These are phyloP conservation scores for Chaitophorus viminalis DNA, from an alignment of 2,888 invertebrate species.

Conservation along the genomic window DNA sequence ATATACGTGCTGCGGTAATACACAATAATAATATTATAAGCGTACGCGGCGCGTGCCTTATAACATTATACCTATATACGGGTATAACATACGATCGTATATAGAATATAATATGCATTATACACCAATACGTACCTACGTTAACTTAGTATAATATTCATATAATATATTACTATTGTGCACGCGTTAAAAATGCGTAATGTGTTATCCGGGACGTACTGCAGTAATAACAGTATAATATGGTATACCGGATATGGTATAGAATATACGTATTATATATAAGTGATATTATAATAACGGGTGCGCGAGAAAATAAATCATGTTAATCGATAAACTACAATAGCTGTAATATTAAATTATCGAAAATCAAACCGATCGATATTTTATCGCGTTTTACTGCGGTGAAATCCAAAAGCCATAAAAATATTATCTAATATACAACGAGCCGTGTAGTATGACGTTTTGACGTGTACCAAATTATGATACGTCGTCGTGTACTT, in stretches of 20 bases:
- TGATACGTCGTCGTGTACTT: neutral
- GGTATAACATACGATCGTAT: neutral
- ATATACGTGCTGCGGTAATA: neutral
- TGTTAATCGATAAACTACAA: neutral
- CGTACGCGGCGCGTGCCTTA: constrained; percentile 21
- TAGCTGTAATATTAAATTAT: too few species aligned
- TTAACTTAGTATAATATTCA: neutral
- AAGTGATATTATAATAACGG: neutral
- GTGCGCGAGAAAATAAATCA: neutral
- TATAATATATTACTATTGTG: neutral
- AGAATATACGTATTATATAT: too few species aligned
- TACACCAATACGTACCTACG: neutral
- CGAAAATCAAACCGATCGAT: too few species aligned
- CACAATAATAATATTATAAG: neutral
- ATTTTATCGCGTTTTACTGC: too few species aligned
- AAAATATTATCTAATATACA: too few species aligned
- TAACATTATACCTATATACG: neutral
- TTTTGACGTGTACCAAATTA: too few species aligned
- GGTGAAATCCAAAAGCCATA: too few species aligned
- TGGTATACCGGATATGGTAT: too few species aligned
- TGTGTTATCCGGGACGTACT: neutral
- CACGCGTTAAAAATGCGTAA: neutral
- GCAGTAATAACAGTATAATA: too few species aligned
- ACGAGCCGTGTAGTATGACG: too few species aligned
- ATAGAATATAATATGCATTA: neutral